Evolutionary conservation across 64 coral and sea anemone species (phyloP).

Genomic region (Montipora capricornis): DNA sequence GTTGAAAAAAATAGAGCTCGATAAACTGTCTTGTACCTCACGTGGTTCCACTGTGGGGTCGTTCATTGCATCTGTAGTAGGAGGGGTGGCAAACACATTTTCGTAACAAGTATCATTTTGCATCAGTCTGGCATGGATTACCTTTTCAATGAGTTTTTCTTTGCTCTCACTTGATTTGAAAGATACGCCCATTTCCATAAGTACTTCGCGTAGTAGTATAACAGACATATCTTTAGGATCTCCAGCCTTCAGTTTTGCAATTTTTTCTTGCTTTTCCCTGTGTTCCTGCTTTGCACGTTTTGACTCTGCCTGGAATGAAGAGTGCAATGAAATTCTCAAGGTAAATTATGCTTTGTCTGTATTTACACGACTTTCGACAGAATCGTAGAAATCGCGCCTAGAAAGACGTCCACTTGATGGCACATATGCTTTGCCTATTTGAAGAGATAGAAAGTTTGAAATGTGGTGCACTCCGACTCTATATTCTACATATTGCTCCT

Average conservation of each 20-base stretch:
- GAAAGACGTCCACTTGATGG: neutral
- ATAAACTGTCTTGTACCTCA: no score
- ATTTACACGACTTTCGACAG: neutral
- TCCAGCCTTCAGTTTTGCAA: slow-evolving; percentile 2
- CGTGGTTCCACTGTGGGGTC: no score
- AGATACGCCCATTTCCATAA: neutral
- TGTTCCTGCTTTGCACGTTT: slow-evolving; percentile 1
- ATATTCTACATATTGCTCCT: no score
- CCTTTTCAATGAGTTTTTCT: slow-evolving; percentile 18
- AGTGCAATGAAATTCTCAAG: slow-evolving; percentile 45
- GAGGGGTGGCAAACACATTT: no score
- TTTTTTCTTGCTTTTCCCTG: neutral
- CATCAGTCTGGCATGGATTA: neutral
- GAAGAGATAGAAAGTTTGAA: no score
- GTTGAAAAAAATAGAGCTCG: no score
- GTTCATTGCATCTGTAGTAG: no score
- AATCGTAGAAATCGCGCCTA: neutral
- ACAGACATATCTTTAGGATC: slow-evolving; percentile 28
- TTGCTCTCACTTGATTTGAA: neutral
- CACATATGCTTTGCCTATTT: no score
- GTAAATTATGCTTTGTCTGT: slow-evolving; percentile 16
- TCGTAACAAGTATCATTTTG: no score
- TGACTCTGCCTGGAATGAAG: slow-evolving; percentile 46
- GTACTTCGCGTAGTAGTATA: slow-evolving; percentile 3
- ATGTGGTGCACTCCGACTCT: no score